Evolutionary conservation across 2,113 vertebrate genomes (phyloP).

Genomic region (Takifugu flavidus): DNA sequence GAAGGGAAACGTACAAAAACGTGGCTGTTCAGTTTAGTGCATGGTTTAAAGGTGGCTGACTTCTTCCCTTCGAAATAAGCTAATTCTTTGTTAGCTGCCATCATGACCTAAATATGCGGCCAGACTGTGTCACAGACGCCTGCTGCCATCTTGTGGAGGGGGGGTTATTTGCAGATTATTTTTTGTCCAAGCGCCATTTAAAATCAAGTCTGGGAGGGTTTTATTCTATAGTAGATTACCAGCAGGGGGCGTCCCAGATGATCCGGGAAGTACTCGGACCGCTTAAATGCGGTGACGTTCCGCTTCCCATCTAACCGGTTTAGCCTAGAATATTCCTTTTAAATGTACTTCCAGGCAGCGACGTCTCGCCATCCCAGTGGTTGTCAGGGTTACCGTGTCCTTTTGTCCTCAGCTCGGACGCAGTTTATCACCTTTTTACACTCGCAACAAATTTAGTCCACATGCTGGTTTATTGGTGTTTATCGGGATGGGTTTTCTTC

Average conservation of each 20-base stretch:
- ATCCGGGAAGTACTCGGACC: neutral
- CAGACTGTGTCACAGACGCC: too few relatives aligned
- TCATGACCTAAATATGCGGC: too few relatives aligned
- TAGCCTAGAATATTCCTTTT: slow-evolving; percentile 6
- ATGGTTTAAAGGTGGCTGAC: too few relatives aligned
- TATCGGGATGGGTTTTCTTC: slow-evolving; percentile 14
- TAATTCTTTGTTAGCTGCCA: too few relatives aligned
- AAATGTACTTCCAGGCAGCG: slow-evolving; percentile 7
- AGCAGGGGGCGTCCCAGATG: too few relatives aligned
- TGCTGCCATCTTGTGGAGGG: too few relatives aligned
- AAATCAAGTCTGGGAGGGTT: too few relatives aligned
- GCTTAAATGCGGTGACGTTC: slow-evolving; percentile 4
- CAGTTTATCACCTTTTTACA: slow-evolving; percentile 49
- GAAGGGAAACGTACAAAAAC: too few relatives aligned
- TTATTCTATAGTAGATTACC: slow-evolving; percentile 5
- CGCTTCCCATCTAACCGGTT: neutral
- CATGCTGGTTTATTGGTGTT: slow-evolving; percentile 13
- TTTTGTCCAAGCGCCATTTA: too few relatives aligned
- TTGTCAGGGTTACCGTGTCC: neutral
- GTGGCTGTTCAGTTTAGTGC: too few relatives aligned
- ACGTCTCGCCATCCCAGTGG: slow-evolving; percentile 6
- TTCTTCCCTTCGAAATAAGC: too few relatives aligned
- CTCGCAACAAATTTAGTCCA: slow-evolving; percentile 26
- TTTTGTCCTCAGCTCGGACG: slow-evolving; percentile 31
- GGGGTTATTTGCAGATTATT: too few relatives aligned